phyloP scores from a whole-genome alignment of 1,140 invertebrate species.

The Sminthurides bifidus region DNA sequence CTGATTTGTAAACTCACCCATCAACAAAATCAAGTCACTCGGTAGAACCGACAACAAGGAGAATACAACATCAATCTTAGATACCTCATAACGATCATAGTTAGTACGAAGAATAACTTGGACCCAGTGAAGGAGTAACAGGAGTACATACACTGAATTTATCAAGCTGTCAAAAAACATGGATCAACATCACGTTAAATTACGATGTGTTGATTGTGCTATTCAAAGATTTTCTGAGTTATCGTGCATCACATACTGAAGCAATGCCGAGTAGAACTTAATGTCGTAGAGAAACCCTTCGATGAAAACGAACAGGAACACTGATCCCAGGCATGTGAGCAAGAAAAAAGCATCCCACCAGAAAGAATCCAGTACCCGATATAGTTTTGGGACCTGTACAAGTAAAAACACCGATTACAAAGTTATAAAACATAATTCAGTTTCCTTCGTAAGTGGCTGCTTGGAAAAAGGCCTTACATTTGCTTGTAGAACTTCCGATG shows the following conservation, averaged over 20 bases:
- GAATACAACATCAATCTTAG: constrained; percentile 15
- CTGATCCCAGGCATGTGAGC: constrained; percentile 11
- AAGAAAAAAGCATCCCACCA: constrained; percentile 18
- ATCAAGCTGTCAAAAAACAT: constrained; percentile 1
- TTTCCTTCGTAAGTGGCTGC: too few relatives aligned
- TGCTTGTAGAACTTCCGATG: not conserved
- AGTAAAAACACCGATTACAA: not conserved
- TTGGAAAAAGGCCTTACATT: too few relatives aligned
- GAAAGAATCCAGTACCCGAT: constrained; percentile 11
- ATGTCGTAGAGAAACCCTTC: constrained; percentile 24
- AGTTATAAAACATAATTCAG: not conserved
- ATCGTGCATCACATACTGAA: too few relatives aligned
- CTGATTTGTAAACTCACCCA: constrained; percentile 17
- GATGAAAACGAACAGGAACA: constrained; percentile 23
- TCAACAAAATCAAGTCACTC: constrained; percentile 21
- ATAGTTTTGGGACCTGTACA: constrained; percentile 9
- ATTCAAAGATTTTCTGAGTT: constrained; percentile 20
- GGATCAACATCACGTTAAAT: too few relatives aligned
- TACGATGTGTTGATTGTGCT: not conserved
- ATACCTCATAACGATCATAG: constrained; percentile 23
- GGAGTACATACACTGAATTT: constrained; percentile 19
- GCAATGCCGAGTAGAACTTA: constrained; percentile 16
- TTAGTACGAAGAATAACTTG: constrained; percentile 23
- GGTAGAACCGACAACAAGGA: constrained; percentile 20
- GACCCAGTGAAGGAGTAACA: constrained; percentile 20